A percentile compares a stretch with the other conserved stretches of the same genome.
These are phyloP conservation scores for Dasypogon diadema DNA, from an alignment of 2,888 invertebrate genomes.

Conservation along the genomic window DNA sequence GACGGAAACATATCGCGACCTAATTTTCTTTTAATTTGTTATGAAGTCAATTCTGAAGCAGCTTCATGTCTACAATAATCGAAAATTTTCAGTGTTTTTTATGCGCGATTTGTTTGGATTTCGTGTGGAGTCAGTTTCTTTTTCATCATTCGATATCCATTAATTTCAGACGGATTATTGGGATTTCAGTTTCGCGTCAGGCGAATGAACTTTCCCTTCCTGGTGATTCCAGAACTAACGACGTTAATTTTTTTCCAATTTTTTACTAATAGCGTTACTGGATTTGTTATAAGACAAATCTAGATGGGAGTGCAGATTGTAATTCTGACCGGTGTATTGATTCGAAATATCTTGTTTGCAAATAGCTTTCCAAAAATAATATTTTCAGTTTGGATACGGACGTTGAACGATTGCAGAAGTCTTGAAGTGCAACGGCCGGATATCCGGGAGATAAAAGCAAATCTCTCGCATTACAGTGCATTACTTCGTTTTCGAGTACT, in stretches of 20 bases:
- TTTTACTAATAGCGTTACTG: not conserved
- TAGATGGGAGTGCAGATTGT: too few relatives aligned
- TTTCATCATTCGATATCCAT: not conserved
- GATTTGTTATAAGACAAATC: too few relatives aligned
- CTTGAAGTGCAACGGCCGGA: constrained; percentile 12
- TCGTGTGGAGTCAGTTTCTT: not conserved
- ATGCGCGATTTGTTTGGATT: not conserved
- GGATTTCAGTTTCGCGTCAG: not conserved
- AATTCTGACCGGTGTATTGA: not conserved
- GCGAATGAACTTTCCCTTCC: not conserved
- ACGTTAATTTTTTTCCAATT: too few relatives aligned
- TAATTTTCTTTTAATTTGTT: constrained; percentile 18
- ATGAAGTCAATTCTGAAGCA: constrained; percentile 6
- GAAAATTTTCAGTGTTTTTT: not conserved
- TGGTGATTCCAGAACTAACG: too few relatives aligned
- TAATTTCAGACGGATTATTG: not conserved
- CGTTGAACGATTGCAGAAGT: constrained; percentile 19
- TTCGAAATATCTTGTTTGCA: not conserved
- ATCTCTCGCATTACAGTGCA: too few relatives aligned
- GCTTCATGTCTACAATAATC: not conserved
- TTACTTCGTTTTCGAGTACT: too few relatives aligned
- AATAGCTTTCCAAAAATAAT: constrained; percentile 18
- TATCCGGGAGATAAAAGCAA: not conserved
- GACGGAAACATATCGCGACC: constrained; percentile 43
- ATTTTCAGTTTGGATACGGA: not conserved